Evolutionary conservation across 2,113 vertebrate species (phyloP).

Genomic region (Sakesphorus luctuosus): DNA sequence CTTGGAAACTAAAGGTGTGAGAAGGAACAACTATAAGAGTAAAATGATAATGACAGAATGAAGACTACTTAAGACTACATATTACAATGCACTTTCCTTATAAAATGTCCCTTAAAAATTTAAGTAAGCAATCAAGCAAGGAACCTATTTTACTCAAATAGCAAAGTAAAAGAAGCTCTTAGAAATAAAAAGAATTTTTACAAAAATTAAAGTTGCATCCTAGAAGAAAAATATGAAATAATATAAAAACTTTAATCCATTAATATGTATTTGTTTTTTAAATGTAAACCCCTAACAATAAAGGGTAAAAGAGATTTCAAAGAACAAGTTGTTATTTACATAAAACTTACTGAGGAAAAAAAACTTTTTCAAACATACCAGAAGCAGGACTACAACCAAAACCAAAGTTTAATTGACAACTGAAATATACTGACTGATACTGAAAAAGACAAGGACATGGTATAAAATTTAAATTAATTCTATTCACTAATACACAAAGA

Average conservation of each 20-base stretch:
- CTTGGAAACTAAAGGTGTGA: background rate
- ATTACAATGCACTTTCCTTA: background rate
- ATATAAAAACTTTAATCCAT: background rate
- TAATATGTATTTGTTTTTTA: background rate
- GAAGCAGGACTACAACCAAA: background rate
- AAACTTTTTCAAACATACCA: background rate
- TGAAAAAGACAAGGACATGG: background rate
- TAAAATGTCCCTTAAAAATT: background rate
- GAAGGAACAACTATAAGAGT: background rate
- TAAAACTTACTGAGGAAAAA: background rate
- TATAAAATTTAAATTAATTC: background rate
- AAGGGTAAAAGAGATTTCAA: background rate
- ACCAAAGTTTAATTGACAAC: background rate
- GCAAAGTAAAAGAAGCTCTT: background rate
- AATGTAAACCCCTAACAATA: background rate
- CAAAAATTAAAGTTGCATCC: background rate
- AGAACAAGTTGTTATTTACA: background rate
- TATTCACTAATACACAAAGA: background rate
- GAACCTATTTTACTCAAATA: background rate
- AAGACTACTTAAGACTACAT: background rate
- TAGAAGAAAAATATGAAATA: background rate
- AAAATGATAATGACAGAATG: background rate
- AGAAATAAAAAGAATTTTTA: background rate
- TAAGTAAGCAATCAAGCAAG: background rate
- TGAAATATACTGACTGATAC: background rate